Evolutionary conservation across 2,888 invertebrate genomes (phyloP), one percentile per base, ranked within the genome.

Genomic region (Nysson spinosus): DNA sequence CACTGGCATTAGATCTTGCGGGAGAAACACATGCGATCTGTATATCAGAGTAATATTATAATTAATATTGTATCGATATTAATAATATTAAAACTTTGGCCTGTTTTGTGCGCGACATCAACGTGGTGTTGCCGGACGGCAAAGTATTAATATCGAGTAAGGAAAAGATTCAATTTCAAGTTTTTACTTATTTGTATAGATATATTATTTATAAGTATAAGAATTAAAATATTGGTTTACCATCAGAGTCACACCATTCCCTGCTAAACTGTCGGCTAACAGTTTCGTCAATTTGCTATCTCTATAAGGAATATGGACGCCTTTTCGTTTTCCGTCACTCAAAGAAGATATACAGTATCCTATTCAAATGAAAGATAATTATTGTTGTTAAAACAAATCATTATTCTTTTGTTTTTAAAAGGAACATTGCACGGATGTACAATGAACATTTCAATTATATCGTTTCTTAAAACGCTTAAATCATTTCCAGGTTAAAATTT

Each of bases 11-110:
- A 0, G 94, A 94, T 77, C 92, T 92, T 0, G 95, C 95, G 0
- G 97, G 97, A 0, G 97, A 96, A 69, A 97, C 94, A 83, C 98
- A 98, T 0, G 98, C 97, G 78, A 98, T 96, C 96, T 96, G n/a
- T n/a, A n/a, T n/a, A n/a, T n/a, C n/a, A n/a, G n/a, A n/a, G n/a
- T n/a, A n/a, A n/a, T n/a, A n/a, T n/a, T n/a, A n/a, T n/a, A n/a
- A n/a, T n/a, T n/a, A n/a, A n/a, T n/a, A n/a, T n/a, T n/a, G n/a
- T n/a, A n/a, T n/a, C n/a, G n/a, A n/a, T n/a, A n/a, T n/a, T n/a
- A n/a, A n/a, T 24, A 12, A 3, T 4, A n/a, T n/a, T 30, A n/a
- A 14, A 14, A 12, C 11, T 32, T 32, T 4, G 7, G 24, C 24
- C 24, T 1, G 9, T 11, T 7, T 19, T 11, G 2, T 2, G 3